Evolutionary conservation across 2,888 invertebrate species (phyloP).

Genomic region (Tillus elongatus): DNA sequence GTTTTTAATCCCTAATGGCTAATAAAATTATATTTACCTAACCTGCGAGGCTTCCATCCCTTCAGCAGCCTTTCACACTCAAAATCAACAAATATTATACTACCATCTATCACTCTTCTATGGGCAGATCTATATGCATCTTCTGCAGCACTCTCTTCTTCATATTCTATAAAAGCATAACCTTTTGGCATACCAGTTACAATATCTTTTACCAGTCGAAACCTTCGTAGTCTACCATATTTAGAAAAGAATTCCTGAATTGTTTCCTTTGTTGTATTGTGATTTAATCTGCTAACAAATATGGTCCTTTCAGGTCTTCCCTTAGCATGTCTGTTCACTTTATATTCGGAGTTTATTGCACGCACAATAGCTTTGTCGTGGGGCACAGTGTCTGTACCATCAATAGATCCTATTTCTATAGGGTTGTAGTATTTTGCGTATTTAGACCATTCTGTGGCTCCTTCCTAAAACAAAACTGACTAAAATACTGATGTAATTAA

Average conservation of each 20-base stretch:
- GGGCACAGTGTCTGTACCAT: slow-evolving; percentile 73
- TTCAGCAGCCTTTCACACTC: slow-evolving; percentile 61
- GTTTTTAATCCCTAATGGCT: too few relatives aligned
- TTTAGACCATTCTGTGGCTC: slow-evolving; percentile 43
- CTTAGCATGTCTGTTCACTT: slow-evolving; percentile 54
- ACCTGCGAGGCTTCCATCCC: slow-evolving; percentile 76
- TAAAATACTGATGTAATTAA: too few relatives aligned
- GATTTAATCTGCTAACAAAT: slow-evolving; percentile 66
- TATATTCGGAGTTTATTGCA: slow-evolving; percentile 59
- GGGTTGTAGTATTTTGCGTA: slow-evolving; percentile 63
- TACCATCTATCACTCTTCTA: slow-evolving; percentile 55
- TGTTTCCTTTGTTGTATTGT: slow-evolving; percentile 54
- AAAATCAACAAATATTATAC: slow-evolving; percentile 64
- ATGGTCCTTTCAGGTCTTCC: slow-evolving; percentile 64
- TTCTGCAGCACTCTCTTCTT: slow-evolving; percentile 50
- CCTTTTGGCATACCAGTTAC: slow-evolving; percentile 74
- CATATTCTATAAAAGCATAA: slow-evolving; percentile 81
- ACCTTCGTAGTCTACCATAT: slow-evolving; percentile 55
- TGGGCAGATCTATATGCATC: slow-evolving; percentile 54
- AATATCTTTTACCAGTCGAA: slow-evolving; percentile 64
- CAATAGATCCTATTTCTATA: slow-evolving; percentile 75
- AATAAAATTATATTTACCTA: too few relatives aligned
- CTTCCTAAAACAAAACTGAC: slow-evolving; percentile 1
- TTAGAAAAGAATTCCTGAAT: slow-evolving; percentile 50
- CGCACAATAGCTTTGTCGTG: slow-evolving; percentile 71